Base-by-base conservation (phyloP, 1,140 invertebrate species). In the Eumeta japonica region DNA sequence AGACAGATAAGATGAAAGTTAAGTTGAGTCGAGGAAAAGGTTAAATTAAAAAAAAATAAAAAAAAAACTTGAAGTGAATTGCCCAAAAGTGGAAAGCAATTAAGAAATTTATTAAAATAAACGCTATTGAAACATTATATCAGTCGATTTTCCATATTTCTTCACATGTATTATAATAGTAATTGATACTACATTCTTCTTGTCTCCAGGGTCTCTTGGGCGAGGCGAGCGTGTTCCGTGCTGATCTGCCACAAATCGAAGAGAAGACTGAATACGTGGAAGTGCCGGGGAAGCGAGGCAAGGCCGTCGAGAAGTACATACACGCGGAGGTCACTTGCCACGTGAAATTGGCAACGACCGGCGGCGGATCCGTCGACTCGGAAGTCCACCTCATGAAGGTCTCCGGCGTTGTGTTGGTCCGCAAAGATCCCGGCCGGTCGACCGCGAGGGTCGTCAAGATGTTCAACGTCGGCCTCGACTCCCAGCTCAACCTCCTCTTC, bases 251-350 rank as follows among this genome's bases (percentile, higher is more conserved):
- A 0, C 83, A 85, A 64, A 58, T 76, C 2, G 82, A 85, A 63
- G 77, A 82, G 51, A 78, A 73, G 52, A 80, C 78, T 24, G 73
- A 77, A 59, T 76, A 80, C 39, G 77, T 83, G 45, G 64, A 68
- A 24, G 56, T 78, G 1, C 73, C 75, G 41, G 60, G 66, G 28
- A 65, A 66, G 35, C 68, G 71, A 5, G 75, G 73, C 43, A 74
- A 68, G 34, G 76, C 75, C 1, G 74, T 84, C 0, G 71, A 79
- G 39, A 86, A 86, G 55, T 72, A 81, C 36, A 78, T 85, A 18
- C 79, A 83, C 46, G 75, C 85, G 3, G 81, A 85, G 41, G 80
- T 85, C 10, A 82, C 79, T 10, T 85, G 83, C 50, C 80, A 84
- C 50, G 74, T 85, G 11, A 77, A 74, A 36, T 48, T 84, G 29